Evolutionary conservation across 2,888 invertebrate species (phyloP).

Genomic region (Lingula anatina): DNA sequence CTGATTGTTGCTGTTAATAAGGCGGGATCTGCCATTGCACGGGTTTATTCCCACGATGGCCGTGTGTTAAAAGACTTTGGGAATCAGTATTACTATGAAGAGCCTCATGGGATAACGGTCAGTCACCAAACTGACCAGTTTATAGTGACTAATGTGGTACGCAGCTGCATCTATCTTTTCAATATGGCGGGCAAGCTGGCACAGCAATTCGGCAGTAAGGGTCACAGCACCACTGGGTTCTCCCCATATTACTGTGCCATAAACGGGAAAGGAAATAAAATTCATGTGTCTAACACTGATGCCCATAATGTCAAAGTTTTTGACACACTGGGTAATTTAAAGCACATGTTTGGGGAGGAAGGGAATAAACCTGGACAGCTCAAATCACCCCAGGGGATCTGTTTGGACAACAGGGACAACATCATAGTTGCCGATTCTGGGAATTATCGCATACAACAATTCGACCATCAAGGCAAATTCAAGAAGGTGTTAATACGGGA

Average conservation of each 20-base stretch:
- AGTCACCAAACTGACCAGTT: slow-evolving; percentile 19
- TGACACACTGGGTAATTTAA: slow-evolving; percentile 29
- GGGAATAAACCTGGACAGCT: slow-evolving; percentile 26
- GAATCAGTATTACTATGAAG: slow-evolving; percentile 27
- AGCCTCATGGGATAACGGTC: slow-evolving; percentile 29
- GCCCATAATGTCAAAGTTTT: slow-evolving; percentile 35
- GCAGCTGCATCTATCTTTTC: slow-evolving; percentile 28
- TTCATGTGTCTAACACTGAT: slow-evolving; percentile 34
- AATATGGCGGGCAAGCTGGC: slow-evolving; percentile 32
- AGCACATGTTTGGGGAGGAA: slow-evolving; percentile 23
- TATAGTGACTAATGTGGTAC: slow-evolving; percentile 26
- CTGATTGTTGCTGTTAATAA: slow-evolving; percentile 28
- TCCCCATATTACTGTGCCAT: background rate
- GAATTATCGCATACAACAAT: slow-evolving; percentile 38
- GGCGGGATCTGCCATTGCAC: slow-evolving; percentile 26
- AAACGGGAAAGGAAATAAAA: slow-evolving; percentile 14
- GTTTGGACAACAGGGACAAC: slow-evolving; percentile 28
- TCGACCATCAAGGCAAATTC: slow-evolving; percentile 24
- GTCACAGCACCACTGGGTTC: too few species aligned
- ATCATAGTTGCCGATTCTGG: slow-evolving; percentile 41
- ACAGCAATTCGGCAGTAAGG: slow-evolving; percentile 35
- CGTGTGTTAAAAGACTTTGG: slow-evolving; percentile 23
- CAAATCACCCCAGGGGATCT: slow-evolving; percentile 32
- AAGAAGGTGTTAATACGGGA: too few species aligned
- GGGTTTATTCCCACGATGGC: slow-evolving; percentile 23